Evolutionary conservation across 2,797 vertebrate genomes (phyloP).

Genomic region (Austrolebias charrua): DNA sequence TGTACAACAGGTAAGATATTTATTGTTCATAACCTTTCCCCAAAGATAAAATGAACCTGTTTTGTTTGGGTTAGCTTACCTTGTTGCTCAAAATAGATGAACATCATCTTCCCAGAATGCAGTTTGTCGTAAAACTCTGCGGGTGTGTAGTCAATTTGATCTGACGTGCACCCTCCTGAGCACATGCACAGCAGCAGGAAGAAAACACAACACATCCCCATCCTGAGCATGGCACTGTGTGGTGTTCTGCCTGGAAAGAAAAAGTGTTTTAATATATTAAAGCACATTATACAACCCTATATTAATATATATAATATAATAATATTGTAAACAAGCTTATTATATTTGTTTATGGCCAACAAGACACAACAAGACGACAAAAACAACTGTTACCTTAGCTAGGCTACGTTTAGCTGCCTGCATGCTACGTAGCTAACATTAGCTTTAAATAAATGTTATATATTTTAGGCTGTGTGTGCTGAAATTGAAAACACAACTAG

Average conservation of each 20-base stretch:
- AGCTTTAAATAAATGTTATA: background rate
- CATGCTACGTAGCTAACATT: background rate
- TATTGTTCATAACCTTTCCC: too few relatives aligned
- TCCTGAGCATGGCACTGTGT: background rate
- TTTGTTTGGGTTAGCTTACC: conserved; percentile 64
- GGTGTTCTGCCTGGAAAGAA: too few relatives aligned
- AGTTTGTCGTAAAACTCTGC: conserved; percentile 65
- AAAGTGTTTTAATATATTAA: too few relatives aligned
- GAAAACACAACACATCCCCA: conserved; percentile 45
- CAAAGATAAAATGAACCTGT: too few relatives aligned
- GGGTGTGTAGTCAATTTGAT: conserved; percentile 53
- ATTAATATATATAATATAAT: too few relatives aligned
- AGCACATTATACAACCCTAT: background rate
- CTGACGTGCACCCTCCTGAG: conserved; percentile 49
- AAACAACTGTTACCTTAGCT: conserved; percentile 32
- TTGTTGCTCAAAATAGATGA: conserved; percentile 85
- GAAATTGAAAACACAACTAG: too few relatives aligned
- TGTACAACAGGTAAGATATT: too few relatives aligned
- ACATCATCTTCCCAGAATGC: conserved; percentile 81
- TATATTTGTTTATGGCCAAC: background rate
- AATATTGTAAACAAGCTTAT: background rate
- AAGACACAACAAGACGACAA: background rate
- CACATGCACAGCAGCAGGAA: conserved; percentile 59
- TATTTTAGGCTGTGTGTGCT: background rate
- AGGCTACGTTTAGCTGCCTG: background rate